phyloP scores from a whole-genome alignment of 2,113 vertebrate species.

The Paradisaea rubra region DNA sequence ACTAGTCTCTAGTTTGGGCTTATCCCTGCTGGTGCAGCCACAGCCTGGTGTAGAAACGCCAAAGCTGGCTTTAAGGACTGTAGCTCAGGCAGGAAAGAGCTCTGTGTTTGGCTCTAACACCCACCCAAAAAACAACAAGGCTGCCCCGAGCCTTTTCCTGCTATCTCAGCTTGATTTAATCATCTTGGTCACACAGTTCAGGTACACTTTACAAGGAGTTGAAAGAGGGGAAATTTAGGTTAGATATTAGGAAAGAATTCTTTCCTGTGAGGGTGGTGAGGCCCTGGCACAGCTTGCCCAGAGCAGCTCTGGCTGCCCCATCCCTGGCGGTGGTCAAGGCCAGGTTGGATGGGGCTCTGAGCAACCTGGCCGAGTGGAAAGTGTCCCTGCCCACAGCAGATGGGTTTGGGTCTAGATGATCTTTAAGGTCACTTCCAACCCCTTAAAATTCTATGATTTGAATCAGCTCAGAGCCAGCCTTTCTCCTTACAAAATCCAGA shows the following conservation, averaged over 20 bases:
- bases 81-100: background rate
- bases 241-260: background rate
- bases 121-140: background rate
- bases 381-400: background rate
- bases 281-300: background rate
- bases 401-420: background rate
- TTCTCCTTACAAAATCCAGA: background rate
- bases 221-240: background rate
- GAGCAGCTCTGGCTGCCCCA: background rate
- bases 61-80: background rate
- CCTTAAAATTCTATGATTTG: background rate
- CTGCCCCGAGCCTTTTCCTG: background rate
- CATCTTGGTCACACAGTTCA: background rate
- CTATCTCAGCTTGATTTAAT: background rate
- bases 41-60: background rate
- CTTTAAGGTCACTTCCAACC: background rate
- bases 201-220: background rate
- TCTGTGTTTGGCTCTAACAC: accelerated
- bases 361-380: accelerated
- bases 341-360: background rate
- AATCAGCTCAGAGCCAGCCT: background rate
- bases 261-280: background rate
- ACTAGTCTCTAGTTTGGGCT: background rate
- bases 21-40: background rate
- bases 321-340: background rate